Percentiles rank a stretch among this genome's conserved stretches.
These are phyloP conservation scores for Bibio marci DNA, from an alignment of 2,888 invertebrate species.

Conservation along the genomic window DNA sequence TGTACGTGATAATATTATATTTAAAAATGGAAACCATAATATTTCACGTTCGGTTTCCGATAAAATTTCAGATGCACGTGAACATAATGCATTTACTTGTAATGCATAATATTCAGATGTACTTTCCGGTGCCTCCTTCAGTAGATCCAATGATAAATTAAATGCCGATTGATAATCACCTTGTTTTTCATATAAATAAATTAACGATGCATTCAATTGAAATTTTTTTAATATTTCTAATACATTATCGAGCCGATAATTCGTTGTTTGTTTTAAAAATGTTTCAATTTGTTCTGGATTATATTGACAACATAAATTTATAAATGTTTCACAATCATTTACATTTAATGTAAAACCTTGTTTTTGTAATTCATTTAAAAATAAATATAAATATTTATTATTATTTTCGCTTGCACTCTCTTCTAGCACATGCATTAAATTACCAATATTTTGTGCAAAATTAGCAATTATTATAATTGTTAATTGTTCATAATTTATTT, in stretches of 20 bases:
- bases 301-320: conserved; percentile 43
- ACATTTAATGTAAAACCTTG: conserved; percentile 23
- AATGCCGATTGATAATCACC: conserved; percentile 58
- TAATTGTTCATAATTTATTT: conserved; percentile 42
- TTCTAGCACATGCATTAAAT: conserved; percentile 25
- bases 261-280: conserved; percentile 33
- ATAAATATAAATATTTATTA: conserved; percentile 28
- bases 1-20: conserved; percentile 26
- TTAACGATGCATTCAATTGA: conserved; percentile 45
- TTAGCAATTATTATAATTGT: conserved; percentile 42
- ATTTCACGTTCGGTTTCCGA: conserved; percentile 29
- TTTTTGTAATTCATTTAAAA: conserved; percentile 41
- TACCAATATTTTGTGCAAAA: conserved; percentile 31
- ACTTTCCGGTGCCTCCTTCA: conserved; percentile 16
- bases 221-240: conserved; percentile 43
- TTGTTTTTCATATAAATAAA: conserved; percentile 54
- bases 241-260: conserved; percentile 46
- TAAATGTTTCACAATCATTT: conserved; percentile 38
- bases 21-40: conserved; percentile 34
- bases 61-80: conserved; percentile 30
- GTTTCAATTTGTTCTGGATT: conserved; percentile 34
- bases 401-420: conserved; percentile 15
- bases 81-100: conserved; percentile 25
- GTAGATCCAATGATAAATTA: conserved; percentile 35
- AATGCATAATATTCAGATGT: conserved; percentile 15